These are phyloP conservation scores for Murina feae DNA, from an alignment of 2,113 vertebrate genomes.

Conservation along the genomic window DNA sequence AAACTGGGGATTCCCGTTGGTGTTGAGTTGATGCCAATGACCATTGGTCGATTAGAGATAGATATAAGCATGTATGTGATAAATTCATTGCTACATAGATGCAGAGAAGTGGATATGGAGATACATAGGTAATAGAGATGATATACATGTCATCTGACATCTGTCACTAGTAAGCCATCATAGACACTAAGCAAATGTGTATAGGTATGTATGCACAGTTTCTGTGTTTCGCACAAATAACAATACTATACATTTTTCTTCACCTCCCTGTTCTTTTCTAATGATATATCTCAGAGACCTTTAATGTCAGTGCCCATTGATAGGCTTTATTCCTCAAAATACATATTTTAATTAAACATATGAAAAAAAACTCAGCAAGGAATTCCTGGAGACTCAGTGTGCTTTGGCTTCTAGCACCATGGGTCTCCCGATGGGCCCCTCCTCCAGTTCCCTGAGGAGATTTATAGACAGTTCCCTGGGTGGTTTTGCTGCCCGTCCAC, in stretches of 20 bases:
- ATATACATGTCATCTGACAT: too few species aligned
- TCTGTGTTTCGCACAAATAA: background rate
- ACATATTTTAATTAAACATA: background rate
- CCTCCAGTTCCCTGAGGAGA: background rate
- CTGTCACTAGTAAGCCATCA: background rate
- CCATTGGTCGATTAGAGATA: background rate
- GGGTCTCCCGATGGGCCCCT: background rate
- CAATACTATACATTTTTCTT: background rate
- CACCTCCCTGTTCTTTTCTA: background rate
- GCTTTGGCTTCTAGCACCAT: background rate
- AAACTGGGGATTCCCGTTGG: background rate
- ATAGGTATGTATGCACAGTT: background rate
- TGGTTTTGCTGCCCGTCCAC: background rate
- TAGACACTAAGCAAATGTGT: background rate
- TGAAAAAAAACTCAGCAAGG: background rate
- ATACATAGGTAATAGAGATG: background rate
- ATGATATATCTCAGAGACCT: background rate
- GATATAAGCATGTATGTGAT: background rate
- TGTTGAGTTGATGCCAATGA: background rate
- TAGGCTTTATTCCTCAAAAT: background rate
- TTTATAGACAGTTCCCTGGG: background rate
- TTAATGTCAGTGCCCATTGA: background rate
- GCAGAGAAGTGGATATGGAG: background rate
- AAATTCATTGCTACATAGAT: background rate
- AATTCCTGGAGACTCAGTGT: background rate